These are phyloP conservation scores for Pelodytes ibericus DNA, from an alignment of 2,797 vertebrate species.

Conservation along the genomic window DNA sequence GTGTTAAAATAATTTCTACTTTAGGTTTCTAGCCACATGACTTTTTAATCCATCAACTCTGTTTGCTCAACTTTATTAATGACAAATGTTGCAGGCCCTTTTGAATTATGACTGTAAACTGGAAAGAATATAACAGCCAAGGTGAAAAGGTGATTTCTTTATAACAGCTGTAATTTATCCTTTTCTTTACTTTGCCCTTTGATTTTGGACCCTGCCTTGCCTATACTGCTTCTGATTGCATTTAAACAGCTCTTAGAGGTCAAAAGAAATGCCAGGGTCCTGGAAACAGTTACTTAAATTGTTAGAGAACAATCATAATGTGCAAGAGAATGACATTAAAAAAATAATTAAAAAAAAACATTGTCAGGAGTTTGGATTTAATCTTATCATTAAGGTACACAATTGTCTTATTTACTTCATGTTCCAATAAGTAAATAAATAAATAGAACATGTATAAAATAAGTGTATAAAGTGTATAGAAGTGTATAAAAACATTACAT, in stretches of 20 bases:
- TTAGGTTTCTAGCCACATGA: conserved; percentile 60
- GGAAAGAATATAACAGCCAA: conserved; percentile 68
- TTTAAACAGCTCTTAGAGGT: conserved; percentile 80
- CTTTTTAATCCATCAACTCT: conserved; percentile 67
- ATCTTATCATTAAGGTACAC: too few species aligned
- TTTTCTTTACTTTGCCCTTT: conserved; percentile 70
- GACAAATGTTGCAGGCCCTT: conserved; percentile 68
- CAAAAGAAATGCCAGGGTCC: conserved; percentile 82
- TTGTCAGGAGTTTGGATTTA: too few species aligned
- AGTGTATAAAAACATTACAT: too few species aligned
- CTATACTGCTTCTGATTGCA: conserved; percentile 80
- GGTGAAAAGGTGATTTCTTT: conserved; percentile 74
- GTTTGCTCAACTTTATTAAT: conserved; percentile 68
- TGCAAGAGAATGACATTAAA: conserved; percentile 55
- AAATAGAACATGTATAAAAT: too few species aligned
- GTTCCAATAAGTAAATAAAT: too few species aligned
- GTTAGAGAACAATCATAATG: conserved; percentile 72
- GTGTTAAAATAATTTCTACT: not conserved
- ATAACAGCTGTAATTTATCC: conserved; percentile 75
- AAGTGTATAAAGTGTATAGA: too few species aligned
- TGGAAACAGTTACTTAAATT: conserved; percentile 91
- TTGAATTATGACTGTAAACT: conserved; percentile 71
- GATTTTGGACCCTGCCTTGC: conserved; percentile 72
- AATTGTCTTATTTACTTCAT: too few species aligned
- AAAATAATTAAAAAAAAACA: not conserved